Evolutionary conservation across 2,888 invertebrate species (phyloP), one percentile per base, ranked within the genome.

Genomic region (Sminthurides aquaticus): DNA sequence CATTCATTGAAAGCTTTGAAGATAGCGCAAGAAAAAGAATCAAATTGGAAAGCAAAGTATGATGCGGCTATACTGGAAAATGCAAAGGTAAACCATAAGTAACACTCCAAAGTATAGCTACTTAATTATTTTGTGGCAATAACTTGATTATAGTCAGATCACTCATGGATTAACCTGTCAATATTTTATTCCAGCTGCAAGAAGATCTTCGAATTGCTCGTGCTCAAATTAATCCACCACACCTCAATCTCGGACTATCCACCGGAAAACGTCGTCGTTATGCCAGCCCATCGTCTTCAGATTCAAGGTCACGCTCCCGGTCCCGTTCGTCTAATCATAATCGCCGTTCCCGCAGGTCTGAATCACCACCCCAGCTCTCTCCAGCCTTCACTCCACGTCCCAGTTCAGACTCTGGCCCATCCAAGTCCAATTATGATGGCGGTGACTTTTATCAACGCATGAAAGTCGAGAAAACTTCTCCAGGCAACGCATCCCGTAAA

Each of bases 311-410:
- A 28, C 52, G 63, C 20, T 64, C 64, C 0, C 26, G 59, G 15
- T 60, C 55, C 15, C n/a, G n/a, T n/a, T n/a, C n/a, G n/a, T n/a
- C n/a, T n/a, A 3, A 26, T 61, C 54, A 22, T 62, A 26, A 26
- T 52, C 20, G 52, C 43, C 43, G 60, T 15, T 62, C 62, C 22
- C 60, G 60, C 3, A 59, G 65, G 48, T 69, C 69, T 0, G 65
- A 65, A n/a, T 67, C 67, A 20, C 69, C 69, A n/a, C 69, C 69
- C 0, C 65, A 65, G 28, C 43, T 69, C 8, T 67, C 67, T 8
- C 69, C 69, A 15, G 69, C 65, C 0, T 60, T 66, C 24, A 65
- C 64, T 11, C 69, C 67, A 11, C n/a, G n/a, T n/a, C n/a, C n/a
- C n/a, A n/a, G n/a, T n/a, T n/a, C n/a, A n/a, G n/a, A n/a, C n/a